Evolutionary conservation across 2,797 vertebrate species (phyloP), one percentile per base, ranked within the genome.

Genomic region (Danio jaintianensis): DNA sequence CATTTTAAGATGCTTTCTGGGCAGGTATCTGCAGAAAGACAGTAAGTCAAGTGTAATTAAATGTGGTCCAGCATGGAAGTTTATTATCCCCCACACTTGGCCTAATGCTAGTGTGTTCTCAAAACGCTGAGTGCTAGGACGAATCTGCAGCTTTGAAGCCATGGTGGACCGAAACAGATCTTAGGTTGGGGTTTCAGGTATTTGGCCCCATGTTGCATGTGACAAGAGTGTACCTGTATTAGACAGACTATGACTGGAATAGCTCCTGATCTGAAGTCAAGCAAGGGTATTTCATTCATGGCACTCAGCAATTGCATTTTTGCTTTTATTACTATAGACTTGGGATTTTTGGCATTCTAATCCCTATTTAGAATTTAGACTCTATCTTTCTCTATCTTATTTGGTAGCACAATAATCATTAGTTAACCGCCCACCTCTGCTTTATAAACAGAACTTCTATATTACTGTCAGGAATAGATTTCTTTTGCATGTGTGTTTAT

Each of bases 331-430:
- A 90, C 87, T 92, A 90, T 94, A 92, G 91, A 89, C 89, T 87
- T 85, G 92, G 91, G 90, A 92, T 92, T 92, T 79, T 90, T 92
- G 93, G 88, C 92, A 92, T 92, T 90, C 84, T 87, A 90, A 92
- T 92, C 91, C 91, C 85, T 91, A 87, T 90, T 90, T 94, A 94
- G 89, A 92, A 86, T 93, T 93, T 93, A 94, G 92, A 90, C 86
- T 63, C 93, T 52, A 52, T 52, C 8, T 52, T 93, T 74, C 71
- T 74, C 56, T 91, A 89, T 92, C 92, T 92, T 93, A 91, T 93
- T 93, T 94, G 89, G 89, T 94, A 94, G 91, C 90, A 92, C 89
- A 93, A 90, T 93, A 93, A 90, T 89, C 88, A 93, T 94, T 94
- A 93, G 91, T 93, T 94, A 85, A 67, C 83, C 82, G 88, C 87